These are phyloP conservation scores for Tragelaphus eurycerus DNA, from an alignment of 2,797 vertebrate species.

Conservation along the genomic window DNA sequence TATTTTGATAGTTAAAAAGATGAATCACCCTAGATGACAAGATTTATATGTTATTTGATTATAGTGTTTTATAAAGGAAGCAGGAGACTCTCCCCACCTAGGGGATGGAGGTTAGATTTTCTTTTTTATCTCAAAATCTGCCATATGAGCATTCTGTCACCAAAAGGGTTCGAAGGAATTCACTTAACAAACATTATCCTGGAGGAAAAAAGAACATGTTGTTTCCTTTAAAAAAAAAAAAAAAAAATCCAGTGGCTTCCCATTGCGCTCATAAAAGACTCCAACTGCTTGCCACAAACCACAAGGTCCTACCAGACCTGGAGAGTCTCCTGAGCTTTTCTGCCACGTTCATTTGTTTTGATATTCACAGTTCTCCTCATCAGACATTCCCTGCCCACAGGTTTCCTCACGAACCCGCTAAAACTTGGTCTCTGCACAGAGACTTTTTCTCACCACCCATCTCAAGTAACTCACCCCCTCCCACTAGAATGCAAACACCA, in stretches of 20 bases:
- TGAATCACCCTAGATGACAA: not conserved
- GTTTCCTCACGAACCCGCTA: not conserved
- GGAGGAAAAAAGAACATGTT: not conserved
- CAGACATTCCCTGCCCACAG: not conserved
- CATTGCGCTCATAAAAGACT: not conserved
- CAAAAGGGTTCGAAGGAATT: not conserved
- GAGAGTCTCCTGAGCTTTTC: not conserved
- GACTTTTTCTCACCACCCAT: not conserved
- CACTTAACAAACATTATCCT: not conserved
- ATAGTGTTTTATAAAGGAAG: not conserved
- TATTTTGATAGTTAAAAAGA: not conserved
- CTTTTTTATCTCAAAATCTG: not conserved
- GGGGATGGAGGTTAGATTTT: not conserved
- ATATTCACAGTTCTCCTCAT: not conserved
- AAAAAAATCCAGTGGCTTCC: not conserved
- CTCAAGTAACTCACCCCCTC: not conserved
- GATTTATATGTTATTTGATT: not conserved
- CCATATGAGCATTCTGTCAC: not conserved
- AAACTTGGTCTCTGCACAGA: not conserved
- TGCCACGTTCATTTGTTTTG: not conserved
- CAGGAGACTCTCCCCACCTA: no score
- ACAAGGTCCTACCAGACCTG: no score
- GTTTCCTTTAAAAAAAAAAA: not conserved
- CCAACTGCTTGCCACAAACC: not conserved
- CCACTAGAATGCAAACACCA: rapidly evolving